These are phyloP conservation scores for Gobionotothen gibberifrons DNA, from an alignment of 2,797 vertebrate species.

Conservation along the genomic window DNA sequence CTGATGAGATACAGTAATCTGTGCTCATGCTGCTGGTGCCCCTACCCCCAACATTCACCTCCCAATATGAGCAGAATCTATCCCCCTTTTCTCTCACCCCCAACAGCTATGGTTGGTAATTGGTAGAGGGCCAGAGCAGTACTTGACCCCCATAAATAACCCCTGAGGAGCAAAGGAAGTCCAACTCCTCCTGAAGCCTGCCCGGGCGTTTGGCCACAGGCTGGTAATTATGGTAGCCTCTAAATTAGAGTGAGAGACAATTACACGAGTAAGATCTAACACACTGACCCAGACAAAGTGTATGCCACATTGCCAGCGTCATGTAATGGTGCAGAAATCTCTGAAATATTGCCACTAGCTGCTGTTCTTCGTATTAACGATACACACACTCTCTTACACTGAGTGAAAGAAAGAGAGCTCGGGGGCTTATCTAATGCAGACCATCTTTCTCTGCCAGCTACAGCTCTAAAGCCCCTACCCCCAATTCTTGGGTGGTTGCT, in stretches of 20 bases:
- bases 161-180: constrained; percentile 41
- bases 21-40: constrained; percentile 16
- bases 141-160: constrained; percentile 71
- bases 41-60: constrained; percentile 27
- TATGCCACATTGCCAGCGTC: constrained; percentile 2
- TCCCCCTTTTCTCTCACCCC: constrained; percentile 19
- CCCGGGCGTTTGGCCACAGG: constrained; percentile 59
- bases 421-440: constrained; percentile 66
- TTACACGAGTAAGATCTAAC: constrained; percentile 38
- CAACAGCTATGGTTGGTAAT: constrained; percentile 39
- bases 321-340: constrained; percentile 24
- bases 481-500: constrained; percentile 80
- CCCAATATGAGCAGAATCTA: constrained; percentile 15
- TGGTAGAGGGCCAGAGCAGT: constrained; percentile 36
- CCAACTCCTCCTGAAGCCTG: constrained; percentile 17
- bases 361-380: constrained; percentile 49
- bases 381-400: constrained; percentile 31
- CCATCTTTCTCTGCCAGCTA: constrained; percentile 72
- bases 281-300: constrained; percentile 44
- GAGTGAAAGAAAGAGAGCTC: constrained; percentile 7
- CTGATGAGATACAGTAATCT: constrained; percentile 62
- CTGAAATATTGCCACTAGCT: constrained; percentile 40
- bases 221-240: constrained; percentile 59
- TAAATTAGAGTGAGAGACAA: constrained; percentile 56
- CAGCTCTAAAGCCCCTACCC: constrained; percentile 68